Evolutionary conservation across 2,888 invertebrate genomes (phyloP).

Genomic region (Deroplatys truncata): DNA sequence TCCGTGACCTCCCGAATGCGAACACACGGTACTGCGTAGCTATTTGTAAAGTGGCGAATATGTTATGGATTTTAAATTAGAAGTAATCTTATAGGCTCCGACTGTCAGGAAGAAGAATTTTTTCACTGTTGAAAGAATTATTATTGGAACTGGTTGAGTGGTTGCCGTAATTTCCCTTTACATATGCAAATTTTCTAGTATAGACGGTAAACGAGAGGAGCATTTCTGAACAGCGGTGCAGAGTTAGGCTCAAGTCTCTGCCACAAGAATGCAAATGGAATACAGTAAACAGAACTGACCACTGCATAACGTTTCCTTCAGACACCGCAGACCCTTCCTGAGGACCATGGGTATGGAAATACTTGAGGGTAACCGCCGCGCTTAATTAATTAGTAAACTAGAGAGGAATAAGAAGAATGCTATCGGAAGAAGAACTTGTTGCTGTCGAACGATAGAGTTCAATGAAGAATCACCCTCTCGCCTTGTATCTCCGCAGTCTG

Average conservation of each 20-base stretch:
- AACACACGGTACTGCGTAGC: too few relatives aligned
- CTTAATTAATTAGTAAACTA: not conserved
- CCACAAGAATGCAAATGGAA: not conserved
- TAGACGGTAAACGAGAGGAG: too few relatives aligned
- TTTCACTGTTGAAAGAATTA: too few relatives aligned
- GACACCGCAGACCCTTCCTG: not conserved
- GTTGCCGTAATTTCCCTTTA: too few relatives aligned
- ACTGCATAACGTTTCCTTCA: not conserved
- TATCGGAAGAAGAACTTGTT: not conserved
- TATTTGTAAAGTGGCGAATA: too few relatives aligned
- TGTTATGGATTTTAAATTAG: too few relatives aligned
- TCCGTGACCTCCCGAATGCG: too few relatives aligned
- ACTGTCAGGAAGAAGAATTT: too few relatives aligned
- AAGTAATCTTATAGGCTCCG: too few relatives aligned
- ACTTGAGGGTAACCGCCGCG: not conserved
- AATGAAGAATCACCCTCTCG: not conserved
- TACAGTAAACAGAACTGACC: not conserved
- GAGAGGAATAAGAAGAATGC: not conserved
- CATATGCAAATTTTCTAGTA: too few relatives aligned
- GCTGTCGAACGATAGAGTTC: not conserved
- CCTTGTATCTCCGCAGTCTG: constrained; percentile 10
- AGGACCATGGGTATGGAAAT: not conserved
- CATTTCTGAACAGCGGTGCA: not conserved
- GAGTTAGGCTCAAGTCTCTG: not conserved
- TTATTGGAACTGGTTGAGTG: too few relatives aligned